Evolutionary conservation across 1,140 invertebrate genomes (phyloP).

Genomic region (Aphelenchoides fujianensis): DNA sequence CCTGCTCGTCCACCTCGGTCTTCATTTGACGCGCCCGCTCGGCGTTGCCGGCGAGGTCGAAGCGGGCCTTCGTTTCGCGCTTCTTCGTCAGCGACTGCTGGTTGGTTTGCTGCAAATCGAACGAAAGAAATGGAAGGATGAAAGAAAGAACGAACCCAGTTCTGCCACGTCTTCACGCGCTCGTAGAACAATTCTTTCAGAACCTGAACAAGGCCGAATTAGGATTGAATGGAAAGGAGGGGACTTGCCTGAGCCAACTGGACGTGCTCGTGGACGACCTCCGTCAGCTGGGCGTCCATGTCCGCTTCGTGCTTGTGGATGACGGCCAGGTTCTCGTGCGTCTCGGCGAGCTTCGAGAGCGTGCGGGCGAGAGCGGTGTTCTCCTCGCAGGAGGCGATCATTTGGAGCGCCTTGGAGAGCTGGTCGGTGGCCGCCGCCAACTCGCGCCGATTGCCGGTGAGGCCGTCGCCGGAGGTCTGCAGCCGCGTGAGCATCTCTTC

Average conservation of each 20-base stretch:
- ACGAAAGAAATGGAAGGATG: too few species aligned
- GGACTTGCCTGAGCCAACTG: conserved; percentile 69
- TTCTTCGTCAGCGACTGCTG: conserved; percentile 90
- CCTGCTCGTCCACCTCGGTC: conserved; percentile 84
- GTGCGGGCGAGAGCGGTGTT: conserved; percentile 81
- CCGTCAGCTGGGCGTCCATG: conserved; percentile 87
- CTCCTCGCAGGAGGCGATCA: conserved; percentile 89
- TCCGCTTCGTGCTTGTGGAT: conserved; percentile 86
- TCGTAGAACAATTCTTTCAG: too few species aligned
- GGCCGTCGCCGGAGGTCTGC: conserved; percentile 79
- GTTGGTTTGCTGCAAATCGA: conserved; percentile 93
- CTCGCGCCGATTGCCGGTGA: conserved; percentile 82
- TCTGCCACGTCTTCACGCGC: conserved; percentile 92
- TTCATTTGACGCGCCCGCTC: conserved; percentile 74
- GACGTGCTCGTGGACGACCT: conserved; percentile 88
- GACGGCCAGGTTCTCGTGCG: conserved; percentile 83
- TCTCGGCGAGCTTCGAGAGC: conserved; percentile 85
- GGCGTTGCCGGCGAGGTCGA: conserved; percentile 79
- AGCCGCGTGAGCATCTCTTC: conserved; percentile 84
- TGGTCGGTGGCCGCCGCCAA: conserved; percentile 74
- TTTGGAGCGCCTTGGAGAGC: conserved; percentile 81
- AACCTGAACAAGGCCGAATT: too few species aligned
- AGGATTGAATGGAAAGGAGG: too few species aligned
- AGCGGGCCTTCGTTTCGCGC: conserved; percentile 84
- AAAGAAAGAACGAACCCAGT: too few species aligned